Evolutionary conservation across 2,888 invertebrate species (phyloP).

Genomic region (Leucophenga montana): DNA sequence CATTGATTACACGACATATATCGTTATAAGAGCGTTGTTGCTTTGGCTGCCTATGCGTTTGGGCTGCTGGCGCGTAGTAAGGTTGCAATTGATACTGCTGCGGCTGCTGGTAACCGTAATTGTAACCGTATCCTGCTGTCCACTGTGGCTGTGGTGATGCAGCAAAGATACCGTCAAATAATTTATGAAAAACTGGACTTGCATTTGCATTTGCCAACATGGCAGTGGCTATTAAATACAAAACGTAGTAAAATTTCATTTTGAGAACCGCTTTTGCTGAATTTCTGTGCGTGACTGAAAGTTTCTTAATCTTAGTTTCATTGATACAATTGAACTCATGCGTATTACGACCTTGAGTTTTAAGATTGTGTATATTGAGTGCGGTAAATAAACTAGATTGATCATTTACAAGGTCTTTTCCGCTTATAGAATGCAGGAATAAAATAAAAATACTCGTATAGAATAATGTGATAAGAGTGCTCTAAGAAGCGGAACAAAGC

Average conservation of each 20-base stretch:
- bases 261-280: neutral
- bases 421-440: too few species aligned
- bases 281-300: neutral
- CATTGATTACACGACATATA: slow-evolving; percentile 61
- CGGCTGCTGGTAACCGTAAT: slow-evolving; percentile 36
- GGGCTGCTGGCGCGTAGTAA: slow-evolving; percentile 17
- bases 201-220: neutral
- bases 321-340: too few species aligned
- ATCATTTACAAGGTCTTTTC: too few species aligned
- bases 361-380: too few species aligned
- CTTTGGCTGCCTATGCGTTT: neutral
- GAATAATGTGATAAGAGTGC: too few species aligned
- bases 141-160: slow-evolving; percentile 10
- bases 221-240: neutral
- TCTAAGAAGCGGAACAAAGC: too few species aligned
- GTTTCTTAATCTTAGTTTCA: too few species aligned
- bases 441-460: too few species aligned
- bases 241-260: neutral
- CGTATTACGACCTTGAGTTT: too few species aligned
- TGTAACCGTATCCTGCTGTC: slow-evolving; percentile 33
- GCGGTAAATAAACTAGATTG: too few species aligned
- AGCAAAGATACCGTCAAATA: slow-evolving; percentile 37
- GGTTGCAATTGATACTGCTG: slow-evolving; percentile 7
- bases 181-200: slow-evolving; percentile 37
- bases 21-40: slow-evolving; percentile 58